Conservation (phyloP, 1,140 invertebrate species). For the Atta cephalotes region DNA sequence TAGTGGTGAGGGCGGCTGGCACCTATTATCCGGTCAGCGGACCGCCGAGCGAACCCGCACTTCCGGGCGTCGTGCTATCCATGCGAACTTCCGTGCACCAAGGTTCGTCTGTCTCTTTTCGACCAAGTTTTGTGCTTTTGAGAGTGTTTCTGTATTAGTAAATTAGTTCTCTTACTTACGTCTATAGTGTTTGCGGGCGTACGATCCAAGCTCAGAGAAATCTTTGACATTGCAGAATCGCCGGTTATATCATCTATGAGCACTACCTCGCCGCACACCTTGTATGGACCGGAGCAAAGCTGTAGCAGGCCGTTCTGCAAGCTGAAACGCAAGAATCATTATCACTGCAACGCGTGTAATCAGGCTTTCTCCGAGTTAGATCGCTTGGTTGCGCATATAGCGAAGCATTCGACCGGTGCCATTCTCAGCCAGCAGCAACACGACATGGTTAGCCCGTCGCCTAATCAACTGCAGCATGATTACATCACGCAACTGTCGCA, state of each 20-base stretch:
- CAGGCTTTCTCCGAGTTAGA: slow-evolving; percentile 92
- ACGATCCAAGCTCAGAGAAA: background rate
- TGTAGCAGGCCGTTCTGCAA: slow-evolving; percentile 95
- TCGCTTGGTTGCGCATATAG: slow-evolving; percentile 89
- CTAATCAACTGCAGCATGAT: slow-evolving; percentile 80
- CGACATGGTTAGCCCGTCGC: slow-evolving; percentile 76
- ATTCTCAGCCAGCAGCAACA: slow-evolving; percentile 84
- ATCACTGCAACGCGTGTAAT: slow-evolving; percentile 95
- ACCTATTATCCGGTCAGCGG: slow-evolving; percentile 97
- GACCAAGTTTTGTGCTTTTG: slow-evolving; percentile 80
- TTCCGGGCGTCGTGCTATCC: slow-evolving; percentile 86
- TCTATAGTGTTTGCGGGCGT: background rate
- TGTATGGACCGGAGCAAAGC: slow-evolving; percentile 88
- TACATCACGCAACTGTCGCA: slow-evolving; percentile 83
- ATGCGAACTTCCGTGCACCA: slow-evolving; percentile 87
- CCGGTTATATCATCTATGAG: slow-evolving; percentile 82
- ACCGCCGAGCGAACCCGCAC: slow-evolving; percentile 87
- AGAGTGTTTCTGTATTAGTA: slow-evolving; percentile 73
- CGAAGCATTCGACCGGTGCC: slow-evolving; percentile 89
- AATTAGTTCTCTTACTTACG: slow-evolving; percentile 37
- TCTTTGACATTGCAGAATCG: slow-evolving; percentile 67
- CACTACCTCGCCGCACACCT: slow-evolving; percentile 84
- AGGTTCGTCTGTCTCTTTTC: slow-evolving; percentile 83
- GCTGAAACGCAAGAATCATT: slow-evolving; percentile 93
- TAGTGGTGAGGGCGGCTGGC: slow-evolving; percentile 96